These are phyloP conservation scores for Amiota mariae DNA, from an alignment of 2,888 invertebrate species.

Conservation along the genomic window DNA sequence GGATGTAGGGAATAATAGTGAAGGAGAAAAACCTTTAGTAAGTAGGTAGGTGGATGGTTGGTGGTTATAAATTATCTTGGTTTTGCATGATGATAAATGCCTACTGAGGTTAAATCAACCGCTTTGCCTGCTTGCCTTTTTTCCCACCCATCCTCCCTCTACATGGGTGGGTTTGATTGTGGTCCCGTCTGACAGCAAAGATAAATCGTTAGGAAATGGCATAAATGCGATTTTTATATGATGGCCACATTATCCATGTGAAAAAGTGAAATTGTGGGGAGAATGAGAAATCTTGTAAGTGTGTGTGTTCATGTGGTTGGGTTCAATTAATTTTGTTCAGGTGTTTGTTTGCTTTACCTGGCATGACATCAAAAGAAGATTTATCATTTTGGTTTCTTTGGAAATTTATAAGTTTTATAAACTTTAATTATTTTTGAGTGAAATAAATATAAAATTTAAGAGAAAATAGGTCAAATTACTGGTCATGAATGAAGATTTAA, in stretches of 20 bases:
- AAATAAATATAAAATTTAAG: no score
- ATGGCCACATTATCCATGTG: constrained; percentile 19
- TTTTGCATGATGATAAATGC: constrained; percentile 63
- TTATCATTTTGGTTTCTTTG: constrained; percentile 20
- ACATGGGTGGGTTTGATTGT: constrained; percentile 38
- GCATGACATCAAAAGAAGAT: not conserved
- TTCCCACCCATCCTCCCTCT: constrained; percentile 21
- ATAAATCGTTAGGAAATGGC: constrained; percentile 65
- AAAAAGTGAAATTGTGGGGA: not conserved
- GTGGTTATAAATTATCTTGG: constrained; percentile 67
- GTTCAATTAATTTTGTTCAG: constrained; percentile 14
- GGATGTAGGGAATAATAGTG: constrained; percentile 52
- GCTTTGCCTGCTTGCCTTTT: constrained; percentile 35
- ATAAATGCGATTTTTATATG: constrained; percentile 65
- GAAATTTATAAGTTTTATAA: not conserved
- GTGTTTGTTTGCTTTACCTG: constrained; percentile 15
- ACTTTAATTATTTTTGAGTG: no score
- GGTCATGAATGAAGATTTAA: no score
- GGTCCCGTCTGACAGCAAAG: constrained; percentile 64
- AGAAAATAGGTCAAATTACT: no score
- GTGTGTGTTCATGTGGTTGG: not conserved
- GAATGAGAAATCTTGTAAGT: not conserved
- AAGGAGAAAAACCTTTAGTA: constrained; percentile 42
- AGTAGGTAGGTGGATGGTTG: constrained; percentile 28
- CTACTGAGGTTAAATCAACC: constrained; percentile 52